Conservation (phyloP, 2,113 vertebrate genomes). For the Ammospiza nelsoni region DNA sequence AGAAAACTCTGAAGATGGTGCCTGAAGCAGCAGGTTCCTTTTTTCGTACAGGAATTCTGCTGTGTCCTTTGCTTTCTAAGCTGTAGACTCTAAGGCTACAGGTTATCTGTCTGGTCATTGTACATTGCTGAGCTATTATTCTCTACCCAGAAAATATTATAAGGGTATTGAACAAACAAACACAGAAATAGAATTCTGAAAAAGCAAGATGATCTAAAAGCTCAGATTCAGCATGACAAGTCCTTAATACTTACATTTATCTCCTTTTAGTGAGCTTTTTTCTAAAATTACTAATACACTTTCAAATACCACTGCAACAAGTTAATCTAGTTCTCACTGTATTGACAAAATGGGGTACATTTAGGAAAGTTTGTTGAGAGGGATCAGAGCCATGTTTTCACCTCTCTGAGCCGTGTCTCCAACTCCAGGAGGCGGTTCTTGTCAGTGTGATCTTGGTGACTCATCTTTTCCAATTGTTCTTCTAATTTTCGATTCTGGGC, state of each 20-base stretch:
- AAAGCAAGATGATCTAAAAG: background rate
- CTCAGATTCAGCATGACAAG: background rate
- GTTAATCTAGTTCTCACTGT: background rate
- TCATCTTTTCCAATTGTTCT: constrained; percentile 96
- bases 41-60: background rate
- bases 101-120: background rate
- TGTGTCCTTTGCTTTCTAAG: background rate
- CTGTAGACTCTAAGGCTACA: background rate
- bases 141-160: background rate
- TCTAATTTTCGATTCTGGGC: constrained; percentile 98
- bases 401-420: constrained; percentile 93
- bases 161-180: background rate
- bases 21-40: background rate
- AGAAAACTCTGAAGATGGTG: background rate
- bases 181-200: background rate
- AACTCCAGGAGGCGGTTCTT: constrained; percentile 90
- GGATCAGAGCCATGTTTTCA: constrained; percentile 55
- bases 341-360: background rate
- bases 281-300: background rate
- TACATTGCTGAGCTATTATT: background rate
- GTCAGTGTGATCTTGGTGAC: constrained; percentile 93
- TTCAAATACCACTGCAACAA: background rate
- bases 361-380: background rate
- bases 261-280: background rate
- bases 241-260: background rate